Base-by-base conservation (phyloP, 2,797 vertebrate species). In the Buphagus erythrorhynchus region DNA sequence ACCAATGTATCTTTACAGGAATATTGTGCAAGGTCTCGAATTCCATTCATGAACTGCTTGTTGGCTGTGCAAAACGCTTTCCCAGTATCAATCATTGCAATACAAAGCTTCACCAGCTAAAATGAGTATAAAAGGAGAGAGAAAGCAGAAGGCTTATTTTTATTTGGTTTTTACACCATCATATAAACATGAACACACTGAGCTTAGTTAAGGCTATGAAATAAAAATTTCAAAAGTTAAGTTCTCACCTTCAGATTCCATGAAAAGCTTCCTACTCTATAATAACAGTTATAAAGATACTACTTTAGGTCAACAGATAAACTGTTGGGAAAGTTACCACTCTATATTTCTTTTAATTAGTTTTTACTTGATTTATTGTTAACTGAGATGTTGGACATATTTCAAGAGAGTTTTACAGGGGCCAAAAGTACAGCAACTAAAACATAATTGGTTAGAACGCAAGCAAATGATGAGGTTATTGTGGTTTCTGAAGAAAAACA, bases 21-120 rank as follows among this genome's bases (percentile, higher is more conserved):
- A 97, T 99, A 99, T 62, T 99, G 99, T 57, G 99, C 99, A 22
- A 99, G 98, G 96, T 99, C 99, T 89, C 98, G 98, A 97, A 99
- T 99, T 66, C 99, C 99, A 54, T 92, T 99, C 77, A 99, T 99
- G 98, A 99, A 99, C 95, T 99, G 99, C 95, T 99, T 99, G 98
- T 99, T 99, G 95, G 99, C 99, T 74, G 97, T 98, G 73, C 99
- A 99, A 97, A 99, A 99, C 17, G 99, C 99, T 97, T 99, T 99
- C 69, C 99, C 99, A 19, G 99, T 99, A 94, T 99, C 99, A 63
- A 99, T 99, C 99, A 99, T 99, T 24, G 98, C 98, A 88, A 99
- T 99, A 82, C 99, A 99, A 86, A 99, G 98, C 94, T 99, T 99
- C 97, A 99, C 99, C 97, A 99, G 97, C 99, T 99, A 92, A 35